Conservation (phyloP, 2,797 vertebrate genomes). For the Phoxinus dragarum region DNA sequence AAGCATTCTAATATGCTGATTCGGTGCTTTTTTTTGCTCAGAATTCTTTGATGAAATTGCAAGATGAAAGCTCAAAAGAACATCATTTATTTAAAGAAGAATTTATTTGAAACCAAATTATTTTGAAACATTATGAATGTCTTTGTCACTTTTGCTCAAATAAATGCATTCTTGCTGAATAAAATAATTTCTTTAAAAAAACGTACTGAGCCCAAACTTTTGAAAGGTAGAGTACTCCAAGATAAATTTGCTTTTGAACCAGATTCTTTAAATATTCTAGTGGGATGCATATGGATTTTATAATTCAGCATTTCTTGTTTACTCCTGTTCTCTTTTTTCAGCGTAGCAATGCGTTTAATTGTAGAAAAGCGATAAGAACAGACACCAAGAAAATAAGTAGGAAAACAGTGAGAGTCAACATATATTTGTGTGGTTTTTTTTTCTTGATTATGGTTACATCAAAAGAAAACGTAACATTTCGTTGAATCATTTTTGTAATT, state of each 20-base stretch:
- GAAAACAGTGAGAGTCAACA: constrained; percentile 43
- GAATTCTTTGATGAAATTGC: no score
- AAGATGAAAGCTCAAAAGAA: no score
- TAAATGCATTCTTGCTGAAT: neutral
- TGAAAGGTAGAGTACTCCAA: neutral
- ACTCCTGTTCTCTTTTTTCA: constrained; percentile 48
- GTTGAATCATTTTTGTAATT: constrained; percentile 71
- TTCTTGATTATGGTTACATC: constrained; percentile 72
- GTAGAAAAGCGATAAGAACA: constrained; percentile 63
- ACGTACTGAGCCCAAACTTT: neutral
- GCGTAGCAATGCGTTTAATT: constrained; percentile 74
- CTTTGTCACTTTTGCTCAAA: neutral
- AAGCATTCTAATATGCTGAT: neutral
- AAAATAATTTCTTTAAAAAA: neutral
- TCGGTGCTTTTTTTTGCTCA: neutral
- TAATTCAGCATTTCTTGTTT: constrained; percentile 68
- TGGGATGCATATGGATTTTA: constrained; percentile 65
- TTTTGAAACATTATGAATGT: neutral
- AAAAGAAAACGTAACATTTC: constrained; percentile 76
- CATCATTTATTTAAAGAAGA: no score
- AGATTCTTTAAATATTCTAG: neutral
- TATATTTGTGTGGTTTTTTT: constrained; percentile 56
- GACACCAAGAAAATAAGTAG: constrained; percentile 61
- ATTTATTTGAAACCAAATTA: neutral
- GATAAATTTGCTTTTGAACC: neutral